Conservation (phyloP, 2,797 vertebrate genomes). For the Synanceia verrucosa region DNA sequence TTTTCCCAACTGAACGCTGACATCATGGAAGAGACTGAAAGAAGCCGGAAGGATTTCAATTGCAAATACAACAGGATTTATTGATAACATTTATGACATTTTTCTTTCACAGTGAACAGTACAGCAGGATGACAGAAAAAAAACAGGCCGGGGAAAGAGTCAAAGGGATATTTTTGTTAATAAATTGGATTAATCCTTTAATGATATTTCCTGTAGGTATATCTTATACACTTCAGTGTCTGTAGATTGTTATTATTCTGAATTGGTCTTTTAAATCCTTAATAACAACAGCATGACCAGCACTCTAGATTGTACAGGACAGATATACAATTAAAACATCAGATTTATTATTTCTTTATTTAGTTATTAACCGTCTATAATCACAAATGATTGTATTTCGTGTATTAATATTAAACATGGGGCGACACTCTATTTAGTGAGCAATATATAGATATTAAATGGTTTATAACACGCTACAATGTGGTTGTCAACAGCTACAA, state of each 20-base stretch:
- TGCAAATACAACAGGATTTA: constrained; percentile 42
- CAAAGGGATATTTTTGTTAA: constrained; percentile 1
- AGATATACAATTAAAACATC: background rate
- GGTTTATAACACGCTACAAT: background rate
- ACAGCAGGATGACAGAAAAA: background rate
- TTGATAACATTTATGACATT: constrained; percentile 45
- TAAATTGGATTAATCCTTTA: constrained; percentile 12
- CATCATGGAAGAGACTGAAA: constrained; percentile 45
- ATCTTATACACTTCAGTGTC: background rate
- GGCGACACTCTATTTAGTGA: background rate
- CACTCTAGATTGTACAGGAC: background rate
- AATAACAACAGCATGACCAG: background rate
- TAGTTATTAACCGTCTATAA: background rate
- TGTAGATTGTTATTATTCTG: too few relatives aligned
- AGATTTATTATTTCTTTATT: background rate
- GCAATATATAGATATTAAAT: background rate
- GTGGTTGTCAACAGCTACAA: background rate
- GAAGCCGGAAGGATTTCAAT: constrained; percentile 28
- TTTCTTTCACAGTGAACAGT: constrained; percentile 20
- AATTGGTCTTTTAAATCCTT: background rate
- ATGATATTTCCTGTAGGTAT: background rate
- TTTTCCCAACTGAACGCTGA: constrained; percentile 23
- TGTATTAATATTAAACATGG: background rate
- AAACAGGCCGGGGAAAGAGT: background rate
- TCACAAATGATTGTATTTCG: background rate